Base-by-base conservation (phyloP, 2,797 vertebrate genomes). In the Hirundo rustica region DNA sequence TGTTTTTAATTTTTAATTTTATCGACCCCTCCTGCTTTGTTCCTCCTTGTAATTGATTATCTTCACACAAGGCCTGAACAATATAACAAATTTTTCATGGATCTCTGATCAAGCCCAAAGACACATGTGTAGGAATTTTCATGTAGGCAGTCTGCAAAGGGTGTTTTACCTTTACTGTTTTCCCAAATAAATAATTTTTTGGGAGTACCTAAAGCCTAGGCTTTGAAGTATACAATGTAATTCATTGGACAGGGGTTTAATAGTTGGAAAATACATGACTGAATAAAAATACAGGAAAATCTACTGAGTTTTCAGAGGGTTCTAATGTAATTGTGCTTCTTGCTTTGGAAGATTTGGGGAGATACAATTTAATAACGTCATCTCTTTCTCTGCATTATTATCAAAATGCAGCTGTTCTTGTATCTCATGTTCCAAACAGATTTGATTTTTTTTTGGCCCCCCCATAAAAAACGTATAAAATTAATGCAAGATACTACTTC, bases 221-320 rank as follows among this genome's bases (percentile, higher is more conserved):
- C 6, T 80, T 61, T 74, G 45, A 89, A 64, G 12, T 64, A 26
- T 36, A 53, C 45, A 13, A 58, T 68, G 11, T 29, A 89, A 67
- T 57, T 36, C 32, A 23, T 62, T 76, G n/a, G 47, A 65, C 7
- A 78, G 5, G 13, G 10, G 60, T 91, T 88, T 81, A 44, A 40
- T 45, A 57, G 25, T 4, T 61, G 32, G 30, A 85, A 26, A 65
- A 34, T n/a, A 77, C 8, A 54, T 2, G 5, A 81, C 47, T 72
- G 27, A 81, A 74, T 16, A 90, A 85, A 89, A 87, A 74, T 67
- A 10, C 42, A 79, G 80, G 47, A 74, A 91, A 71, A 68, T 16
- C 22, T 38, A 44, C 21, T 51, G 34, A 58, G 3, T 54, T 93
- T 93, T 30, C 0, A 0, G 32, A 72, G 10, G 7, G 10, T 71